Base-by-base conservation (phyloP, 2,113 vertebrate genomes). In the Hemicordylus capensis region DNA sequence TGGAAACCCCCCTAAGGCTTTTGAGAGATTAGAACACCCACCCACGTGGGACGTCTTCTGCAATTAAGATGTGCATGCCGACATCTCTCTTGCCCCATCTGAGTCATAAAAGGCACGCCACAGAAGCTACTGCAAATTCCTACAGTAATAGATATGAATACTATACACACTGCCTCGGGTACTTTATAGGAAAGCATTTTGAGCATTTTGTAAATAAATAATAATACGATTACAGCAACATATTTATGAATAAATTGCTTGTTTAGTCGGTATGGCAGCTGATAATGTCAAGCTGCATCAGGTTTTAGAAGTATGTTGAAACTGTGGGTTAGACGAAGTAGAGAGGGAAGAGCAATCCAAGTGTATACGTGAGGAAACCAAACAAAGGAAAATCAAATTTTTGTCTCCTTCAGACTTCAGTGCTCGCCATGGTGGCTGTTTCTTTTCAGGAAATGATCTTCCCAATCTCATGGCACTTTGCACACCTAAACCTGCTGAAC, bases 41-140 rank as follows among this genome's bases (percentile, higher is more conserved):
- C 39, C 64, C 70, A 90, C 63, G 84, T 31, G 44, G 76, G 44
- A 83, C 3, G 73, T 84, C 56, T 26, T 89, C 86, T 81, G 88
- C 0, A 11, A 76, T 84, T 58, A 78, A 88, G 61, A 61, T 72
- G 54, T 1, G 0, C 17, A 37, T 46, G 80, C 42, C 85, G 83
- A 88, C 77, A 74, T 80, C 75, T 19, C 28, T 80, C 61, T 87
- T 67, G 17, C 69, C 64, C 82, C 28, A 69, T 84, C 10, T 66
- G 39, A 31, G 72, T 76, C 88, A 80, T 86, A 90, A 90, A 69
- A 91, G 85, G 72, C 73, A 86, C 74, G 54, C 69, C 76, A 89
- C 93, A 80, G 66, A 54, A 78, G 37, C 72, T 39, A 34, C 73
- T 90, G 37, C 83, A 89, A 87, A 91, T 88, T 87, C 87, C 61